Evolutionary conservation across 2,888 invertebrate genomes (phyloP), one percentile per base, ranked within the genome.

Genomic region (Lasioglossum leucozonium): DNA sequence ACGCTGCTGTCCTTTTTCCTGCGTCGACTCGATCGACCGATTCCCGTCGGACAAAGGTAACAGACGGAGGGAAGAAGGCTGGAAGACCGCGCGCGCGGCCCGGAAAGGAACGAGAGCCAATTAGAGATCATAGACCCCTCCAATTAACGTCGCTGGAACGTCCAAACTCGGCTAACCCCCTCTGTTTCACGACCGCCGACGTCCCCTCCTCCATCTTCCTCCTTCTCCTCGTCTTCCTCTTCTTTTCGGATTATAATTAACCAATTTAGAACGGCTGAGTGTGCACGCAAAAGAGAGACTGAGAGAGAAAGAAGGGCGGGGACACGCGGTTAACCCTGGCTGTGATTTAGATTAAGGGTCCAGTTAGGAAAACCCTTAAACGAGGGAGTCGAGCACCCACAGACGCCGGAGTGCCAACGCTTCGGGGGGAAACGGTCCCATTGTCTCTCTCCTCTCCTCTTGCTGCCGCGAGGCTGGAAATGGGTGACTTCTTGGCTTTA

Each of bases 161-260:
- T 84, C 86, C 87, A 80, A 90, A 87, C 87, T 86, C 78, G 30
- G 62, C 16, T 62, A 62, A 78, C 76, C 67, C 75, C 65, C 77
- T 76, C 72, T 47, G 58, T 73, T 67, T 74, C 80, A 72, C 65
- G 77, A 73, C 79, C 79, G 40, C 42, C 76, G 75, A 18, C 34
- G 4, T 26, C 2, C 22, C 51, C 10, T 10, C 51, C 10, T 10
- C 2, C 8, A 0, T 5, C 16, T 6, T 47, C 51, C 22, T 18
- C 5, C 37, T 37, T 47, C n/a, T 51, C n/a, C n/a, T n/a, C n/a
- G n/a, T 51, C 22, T 22, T 67, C 6, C 65, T 72, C 51, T 51
- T 88, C 89, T 91, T 90, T 91, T 87, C 83, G 92, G 92, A 94
- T 94, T 94, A 94, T 94, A 94, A 94, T 94, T 94, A 94, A 92